Base-by-base conservation (phyloP, 1,140 invertebrate genomes). In the Drosophila nebulosa region DNA sequence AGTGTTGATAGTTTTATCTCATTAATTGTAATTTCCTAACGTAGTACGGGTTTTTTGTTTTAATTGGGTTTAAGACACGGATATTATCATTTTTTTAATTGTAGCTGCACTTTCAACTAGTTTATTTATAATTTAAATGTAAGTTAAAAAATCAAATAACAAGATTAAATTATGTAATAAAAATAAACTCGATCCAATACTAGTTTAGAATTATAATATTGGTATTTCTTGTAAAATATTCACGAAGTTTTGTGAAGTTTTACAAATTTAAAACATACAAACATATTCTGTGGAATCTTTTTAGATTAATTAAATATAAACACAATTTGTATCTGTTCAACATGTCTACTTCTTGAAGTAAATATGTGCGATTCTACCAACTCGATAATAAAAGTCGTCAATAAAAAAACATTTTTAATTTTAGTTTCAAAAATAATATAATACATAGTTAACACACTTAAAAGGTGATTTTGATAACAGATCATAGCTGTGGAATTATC, bases 1-100 rank as follows among this genome's bases (percentile, higher is more conserved):
- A 52, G 12, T 53, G 24, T 27, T 58, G 46, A 59, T 66, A 36
- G 32, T 58, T 42, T 53, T n/a, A 53, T 53, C 52, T 66, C 30
- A 66, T 66, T 66, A 66, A 51, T 58, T 59, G 35, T 55, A 55
- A 55, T 27, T 12, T 2, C 32, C 2, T 35, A 24, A 24, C 4
- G 30, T 32, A 32, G 39, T 42, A 42, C 7, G 10, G 10, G 4
- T 42, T 42, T 16, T 16, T 6, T 16, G 14, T 42, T 42, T 42
- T 16, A 18, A 18, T 18, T 42, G 39, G 14, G 7, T 42, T 46
- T 46, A 10, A 46, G 18, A 21, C 39, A 21, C 16, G 4, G 39
- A 46, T 18, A 6, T 46, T 46, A 5, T 46, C 16, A 32, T 32
- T 32, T 42, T 12, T 39, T 42, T 6, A 2, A 42, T 42, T 42